Evolutionary conservation across 1,140 invertebrate genomes (phyloP), one percentile per base, ranked within the genome.

Genomic region (Aethina tumida): DNA sequence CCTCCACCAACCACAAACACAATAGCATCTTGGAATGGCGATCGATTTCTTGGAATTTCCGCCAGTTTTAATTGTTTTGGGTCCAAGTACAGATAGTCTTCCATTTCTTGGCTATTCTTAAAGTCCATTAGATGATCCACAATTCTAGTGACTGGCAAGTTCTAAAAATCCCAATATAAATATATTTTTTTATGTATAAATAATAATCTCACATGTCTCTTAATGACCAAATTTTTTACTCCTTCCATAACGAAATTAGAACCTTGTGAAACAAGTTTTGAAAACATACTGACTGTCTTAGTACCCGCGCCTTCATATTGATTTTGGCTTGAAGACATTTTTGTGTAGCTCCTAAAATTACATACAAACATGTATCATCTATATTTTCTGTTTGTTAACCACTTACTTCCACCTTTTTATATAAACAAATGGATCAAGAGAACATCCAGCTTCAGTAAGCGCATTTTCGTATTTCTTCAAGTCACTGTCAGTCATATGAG

Each of bases 201-300:
- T 25, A 40, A 22, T 5, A 12, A 6, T 74, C 77, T 77, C 64
- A 90, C 87, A 69, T 98, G 93, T 69, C 86, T 82, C 62, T 99
- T 99, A 5, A 98, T 86, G 19, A 98, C 95, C 41, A 99, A 74
- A 74, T 99, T 99, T 65, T 99, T 97, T 1, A 99, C 96, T 21
- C 96, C 96, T 68, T 99, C 96, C 94, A 99, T 99, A 0, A 98
- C 92, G 68, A 98, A 97, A 28, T 90, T 92, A 1, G 93, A 97
- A 16, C 92, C 93, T 63, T 97, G 92, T 4, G 84, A 90, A 54
- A 99, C 84, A 9, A 99, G 70, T 66, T 98, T 98, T 2, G 91
- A 93, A 66, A 99, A 97, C 94, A 99, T 98, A 49, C 81, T 90
- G 1, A 96, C 88, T 0, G 93, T 96, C 68, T 91, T 95, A 0